Percentiles rank a stretch among this genome's conserved stretches.
phyloP scores from a whole-genome alignment of 2,888 invertebrate species.

The Tortrix viridana region DNA sequence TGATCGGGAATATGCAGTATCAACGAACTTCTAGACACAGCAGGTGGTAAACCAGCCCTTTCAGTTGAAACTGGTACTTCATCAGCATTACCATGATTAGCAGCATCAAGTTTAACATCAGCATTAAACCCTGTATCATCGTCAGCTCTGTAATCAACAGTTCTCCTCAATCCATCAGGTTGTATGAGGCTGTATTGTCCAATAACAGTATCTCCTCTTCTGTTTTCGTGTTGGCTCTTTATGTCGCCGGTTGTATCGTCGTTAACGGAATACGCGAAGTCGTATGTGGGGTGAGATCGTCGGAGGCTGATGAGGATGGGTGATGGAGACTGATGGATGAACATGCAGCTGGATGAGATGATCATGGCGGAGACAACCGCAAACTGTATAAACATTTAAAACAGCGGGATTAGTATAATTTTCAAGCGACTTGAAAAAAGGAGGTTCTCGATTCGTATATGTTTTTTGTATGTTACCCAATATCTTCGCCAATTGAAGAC shows the following conservation, averaged over 20 bases:
- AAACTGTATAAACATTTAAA: slow-evolving; percentile 51
- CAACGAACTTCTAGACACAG: slow-evolving; percentile 21
- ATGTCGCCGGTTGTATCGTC: slow-evolving; percentile 81
- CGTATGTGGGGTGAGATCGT: slow-evolving; percentile 67
- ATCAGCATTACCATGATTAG: neutral
- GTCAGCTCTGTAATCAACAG: slow-evolving; percentile 83
- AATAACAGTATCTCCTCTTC: slow-evolving; percentile 77
- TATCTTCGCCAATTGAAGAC: no score
- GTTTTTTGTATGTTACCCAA: no score
- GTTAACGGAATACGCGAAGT: slow-evolving; percentile 82
- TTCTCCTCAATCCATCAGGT: slow-evolving; percentile 81
- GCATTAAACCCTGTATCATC: slow-evolving; percentile 81
- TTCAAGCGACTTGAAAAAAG: no score
- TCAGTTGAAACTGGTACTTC: slow-evolving; percentile 6
- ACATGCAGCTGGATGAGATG: slow-evolving; percentile 65
- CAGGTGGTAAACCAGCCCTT: neutral
- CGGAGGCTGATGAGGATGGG: slow-evolving; percentile 42
- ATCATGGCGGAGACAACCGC: slow-evolving; percentile 56
- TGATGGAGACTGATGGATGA: slow-evolving; percentile 59
- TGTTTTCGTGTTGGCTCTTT: slow-evolving; percentile 80
- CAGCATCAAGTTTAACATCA: slow-evolving; percentile 71
- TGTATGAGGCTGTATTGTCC: slow-evolving; percentile 83
- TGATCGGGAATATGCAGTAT: slow-evolving; percentile 18
- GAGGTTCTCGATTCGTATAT: no score
- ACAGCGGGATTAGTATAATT: no score